These are phyloP conservation scores for Papilio polytes DNA, from an alignment of 1,140 invertebrate genomes.

Conservation along the genomic window DNA sequence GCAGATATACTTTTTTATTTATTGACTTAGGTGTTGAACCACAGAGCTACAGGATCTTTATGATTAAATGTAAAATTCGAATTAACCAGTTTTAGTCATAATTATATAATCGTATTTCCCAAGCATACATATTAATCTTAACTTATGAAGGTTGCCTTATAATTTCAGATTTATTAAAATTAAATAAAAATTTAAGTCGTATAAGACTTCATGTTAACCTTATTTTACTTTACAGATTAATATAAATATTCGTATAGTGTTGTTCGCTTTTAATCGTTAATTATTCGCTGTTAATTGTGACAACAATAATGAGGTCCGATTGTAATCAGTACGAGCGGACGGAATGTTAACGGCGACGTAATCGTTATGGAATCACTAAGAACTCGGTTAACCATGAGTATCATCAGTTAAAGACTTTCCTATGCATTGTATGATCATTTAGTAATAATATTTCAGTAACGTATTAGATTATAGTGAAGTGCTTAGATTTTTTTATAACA, in stretches of 20 bases:
- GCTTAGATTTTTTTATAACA: no score
- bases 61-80: background rate
- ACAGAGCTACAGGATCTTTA: background rate
- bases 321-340: conserved; percentile 41
- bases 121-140: background rate
- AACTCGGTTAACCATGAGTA: conserved; percentile 1
- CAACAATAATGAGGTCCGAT: conserved; percentile 42
- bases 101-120: background rate
- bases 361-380: conserved; percentile 21
- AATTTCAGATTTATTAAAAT: background rate
- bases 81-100: background rate
- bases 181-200: background rate
- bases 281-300: conserved; percentile 41
- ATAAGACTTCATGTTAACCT: background rate
- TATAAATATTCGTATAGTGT: background rate
- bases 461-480: no score
- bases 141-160: background rate
- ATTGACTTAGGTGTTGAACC: background rate
- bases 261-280: conserved; percentile 33
- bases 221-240: conserved; percentile 5
- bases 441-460: no score
- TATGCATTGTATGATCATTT: background rate
- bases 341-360: conserved; percentile 42
- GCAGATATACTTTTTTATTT: no score
- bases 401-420: background rate